Percentiles rank a stretch among this genome's conserved stretches.
phyloP scores from a whole-genome alignment of 2,888 invertebrate species.

The Drosophila prostipennis region DNA sequence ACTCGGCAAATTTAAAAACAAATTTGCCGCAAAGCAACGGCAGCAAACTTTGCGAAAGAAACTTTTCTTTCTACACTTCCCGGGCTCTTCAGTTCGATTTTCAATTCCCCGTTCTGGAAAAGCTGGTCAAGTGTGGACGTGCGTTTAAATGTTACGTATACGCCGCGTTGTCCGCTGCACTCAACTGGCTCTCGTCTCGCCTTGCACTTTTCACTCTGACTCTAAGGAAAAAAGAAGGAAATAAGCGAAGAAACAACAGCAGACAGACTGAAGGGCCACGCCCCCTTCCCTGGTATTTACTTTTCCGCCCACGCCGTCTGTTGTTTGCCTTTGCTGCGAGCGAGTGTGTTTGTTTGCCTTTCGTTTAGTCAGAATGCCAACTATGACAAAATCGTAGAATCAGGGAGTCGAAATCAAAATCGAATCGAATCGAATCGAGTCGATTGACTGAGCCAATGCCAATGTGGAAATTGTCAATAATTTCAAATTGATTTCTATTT shows the following conservation, averaged over 20 bases:
- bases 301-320: constrained; percentile 55
- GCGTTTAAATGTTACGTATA: constrained; percentile 76
- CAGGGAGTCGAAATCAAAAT: constrained; percentile 47
- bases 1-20: constrained; percentile 74
- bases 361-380: constrained; percentile 71
- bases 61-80: constrained; percentile 28
- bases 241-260: constrained; percentile 20
- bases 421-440: constrained; percentile 39
- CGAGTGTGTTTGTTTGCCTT: constrained; percentile 60
- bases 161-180: constrained; percentile 65
- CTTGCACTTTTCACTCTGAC: constrained; percentile 47
- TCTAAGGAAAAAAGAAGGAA: constrained; percentile 33
- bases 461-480: constrained; percentile 83
- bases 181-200: constrained; percentile 45
- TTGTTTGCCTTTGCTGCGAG: constrained; percentile 36
- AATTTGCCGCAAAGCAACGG: constrained; percentile 74
- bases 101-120: constrained; percentile 39
- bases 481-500: constrained; percentile 83
- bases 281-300: constrained; percentile 53
- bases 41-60: constrained; percentile 45
- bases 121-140: constrained; percentile 71
- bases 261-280: constrained; percentile 27
- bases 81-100: constrained; percentile 59
- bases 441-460: constrained; percentile 75
- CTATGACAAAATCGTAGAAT: constrained; percentile 64